Base-by-base conservation (phyloP, 2,888 invertebrate species). In the Lypha dubia region DNA sequence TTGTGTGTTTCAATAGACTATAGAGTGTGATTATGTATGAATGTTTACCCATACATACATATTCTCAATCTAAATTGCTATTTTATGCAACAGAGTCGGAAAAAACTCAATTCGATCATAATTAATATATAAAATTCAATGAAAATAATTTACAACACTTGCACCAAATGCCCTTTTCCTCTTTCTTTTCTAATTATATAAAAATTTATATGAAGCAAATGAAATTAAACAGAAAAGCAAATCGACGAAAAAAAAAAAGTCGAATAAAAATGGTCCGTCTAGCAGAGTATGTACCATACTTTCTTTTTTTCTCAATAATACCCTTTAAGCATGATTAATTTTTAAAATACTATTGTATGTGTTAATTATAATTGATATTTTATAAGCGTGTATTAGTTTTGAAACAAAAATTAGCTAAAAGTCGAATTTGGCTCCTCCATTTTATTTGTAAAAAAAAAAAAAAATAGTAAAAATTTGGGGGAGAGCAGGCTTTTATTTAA, bases 401-500 rank as follows among this genome's bases (percentile, higher is more conserved):
- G 74, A 63, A 74, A 81, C 79, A 49, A 77, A 80, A 79, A 70
- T 81, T 81, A 84, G 73, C 68, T 77, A 83, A 87, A 88, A 86
- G 87, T 88, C 88, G 90, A 89, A 88, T 88, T 88, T 88, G 87
- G 86, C 87, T 87, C 86, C 87, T 46, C 85, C 75, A 83, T 35
- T 75, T 71, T 63, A 80, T 79, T 68, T 63, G 24, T 35, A n/a
- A n/a, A n/a, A n/a, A n/a, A n/a, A n/a, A n/a, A n/a, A n/a, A n/a
- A n/a, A n/a, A n/a, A n/a, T 8, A 11, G 7, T 41, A 73, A 73
- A 24, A 67, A 70, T 82, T 62, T 70, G 79, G 82, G 79, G 88
- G 85, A 88, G 88, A 87, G 87, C 87, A 87, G 88, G 87, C 87
- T 88, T 88, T 86, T 86, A 79, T 28, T 5, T 70, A 79, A 85